Evolutionary conservation across 2,888 invertebrate species (phyloP), one percentile per base, ranked within the genome.

Genomic region (Tiliacea citrago): DNA sequence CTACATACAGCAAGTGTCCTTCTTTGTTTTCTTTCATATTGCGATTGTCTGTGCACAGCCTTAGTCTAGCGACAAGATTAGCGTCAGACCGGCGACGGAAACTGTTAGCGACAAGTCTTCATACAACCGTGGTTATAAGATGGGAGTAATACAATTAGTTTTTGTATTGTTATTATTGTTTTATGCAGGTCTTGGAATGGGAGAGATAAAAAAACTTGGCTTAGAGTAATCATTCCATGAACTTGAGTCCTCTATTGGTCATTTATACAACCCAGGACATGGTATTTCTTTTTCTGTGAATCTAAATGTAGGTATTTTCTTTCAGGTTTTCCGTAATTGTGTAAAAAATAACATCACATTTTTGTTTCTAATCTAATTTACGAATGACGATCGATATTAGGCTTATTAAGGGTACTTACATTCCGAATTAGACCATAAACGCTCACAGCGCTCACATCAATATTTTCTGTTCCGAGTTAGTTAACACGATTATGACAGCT

Each of bases 81-180:
- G 66, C 71, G 86, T 73, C 85, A 73, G 61, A 53, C 63, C 21
- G 85, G 73, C 83, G 78, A 71, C 82, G 42, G n/a, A 45, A 61
- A 75, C 70, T 68, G 60, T 61, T 75, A 67, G 66, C 55, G 39
- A 79, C 68, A n/a, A 68, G 71, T 35, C 61, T 67, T 60, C 55
- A 42, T 72, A 85, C 63, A 67, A 55, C 18, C 55, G 66, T 70
- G 61, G n/a, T 57, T 58, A 73, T 77, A 49, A 53, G 45, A 73
- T 65, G 35, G n/a, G 12, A 79, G 69, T 68, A 66, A 80, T 73
- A 80, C 61, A 80, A 84, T 80, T 79, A 74, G 61, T 58, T 83
- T 71, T 45, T 74, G 70, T 74, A 42, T 51, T 60, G 60, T 70
- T 79, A 65, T 70, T 69, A n/a, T n/a, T n/a, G n/a, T n/a, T 67